Percentiles rank a stretch among this genome's conserved stretches.
phyloP scores from a whole-genome alignment of 2,797 vertebrate species.

The Brotula barbata region DNA sequence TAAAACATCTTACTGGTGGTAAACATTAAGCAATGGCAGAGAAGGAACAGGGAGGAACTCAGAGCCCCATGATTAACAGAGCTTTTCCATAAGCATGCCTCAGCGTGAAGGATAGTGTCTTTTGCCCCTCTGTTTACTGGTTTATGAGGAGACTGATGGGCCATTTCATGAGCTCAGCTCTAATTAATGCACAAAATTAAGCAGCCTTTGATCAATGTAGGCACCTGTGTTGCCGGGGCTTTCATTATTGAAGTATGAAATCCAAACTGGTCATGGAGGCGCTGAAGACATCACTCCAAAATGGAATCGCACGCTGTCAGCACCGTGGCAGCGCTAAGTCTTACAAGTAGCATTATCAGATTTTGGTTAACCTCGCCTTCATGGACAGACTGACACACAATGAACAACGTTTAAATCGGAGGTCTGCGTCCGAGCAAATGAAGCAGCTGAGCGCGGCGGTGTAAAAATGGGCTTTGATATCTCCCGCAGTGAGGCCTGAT shows the following conservation, averaged over 20 bases:
- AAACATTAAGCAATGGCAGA: conserved; percentile 78
- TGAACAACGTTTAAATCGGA: conserved; percentile 28
- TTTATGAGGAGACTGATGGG: conserved; percentile 75
- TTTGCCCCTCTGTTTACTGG: conserved; percentile 72
- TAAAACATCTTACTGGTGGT: conserved; percentile 82
- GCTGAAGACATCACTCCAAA: conserved; percentile 28
- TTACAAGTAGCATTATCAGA: conserved; percentile 3
- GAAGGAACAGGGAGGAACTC: conserved; percentile 53
- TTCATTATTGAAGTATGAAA: conserved; percentile 54
- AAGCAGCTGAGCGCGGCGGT: conserved; percentile 32
- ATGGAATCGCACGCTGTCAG: conserved; percentile 10
- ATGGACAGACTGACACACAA: conserved; percentile 22
- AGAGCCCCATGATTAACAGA: conserved; percentile 64
- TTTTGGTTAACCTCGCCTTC: conserved; percentile 21
- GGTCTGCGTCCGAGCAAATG: conserved; percentile 48
- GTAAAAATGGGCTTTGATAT: conserved; percentile 49
- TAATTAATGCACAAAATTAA: conserved; percentile 74
- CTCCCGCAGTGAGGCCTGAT: conserved; percentile 32
- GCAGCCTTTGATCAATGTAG: conserved; percentile 69
- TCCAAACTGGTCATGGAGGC: conserved; percentile 13
- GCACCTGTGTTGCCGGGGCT: conserved; percentile 47
- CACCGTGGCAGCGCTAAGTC: conserved; percentile 9
- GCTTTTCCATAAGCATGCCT: conserved; percentile 64
- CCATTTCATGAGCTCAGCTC: conserved; percentile 70
- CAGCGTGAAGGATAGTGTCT: conserved; percentile 69